Percentiles rank a stretch among this genome's conserved stretches.
Evolutionary conservation across 2,888 invertebrate genomes (phyloP).

Genomic region (Synanthedon tipuliformis): DNA sequence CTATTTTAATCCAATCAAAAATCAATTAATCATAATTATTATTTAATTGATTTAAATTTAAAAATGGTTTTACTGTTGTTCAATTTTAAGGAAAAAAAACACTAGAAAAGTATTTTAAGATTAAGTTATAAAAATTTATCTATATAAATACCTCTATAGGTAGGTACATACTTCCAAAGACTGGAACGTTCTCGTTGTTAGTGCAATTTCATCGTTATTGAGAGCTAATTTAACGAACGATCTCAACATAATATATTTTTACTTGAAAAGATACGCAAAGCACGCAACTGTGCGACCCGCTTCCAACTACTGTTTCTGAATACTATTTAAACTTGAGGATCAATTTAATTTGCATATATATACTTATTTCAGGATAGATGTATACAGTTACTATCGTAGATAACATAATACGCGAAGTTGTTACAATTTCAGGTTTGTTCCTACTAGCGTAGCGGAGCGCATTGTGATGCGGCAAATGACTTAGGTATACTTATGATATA

Average conservation of each 20-base stretch:
- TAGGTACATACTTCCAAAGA: conserved; percentile 43
- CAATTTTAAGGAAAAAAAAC: too few species aligned
- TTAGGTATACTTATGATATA: too few species aligned
- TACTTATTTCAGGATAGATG: background rate
- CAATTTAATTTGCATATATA: background rate
- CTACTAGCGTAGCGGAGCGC: too few species aligned
- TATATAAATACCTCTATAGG: too few species aligned
- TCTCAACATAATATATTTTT: conserved; percentile 50
- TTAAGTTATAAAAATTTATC: background rate
- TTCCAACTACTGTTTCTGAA: background rate
- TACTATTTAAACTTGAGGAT: background rate
- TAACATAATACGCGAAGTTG: too few species aligned
- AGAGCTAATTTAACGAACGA: conserved; percentile 57
- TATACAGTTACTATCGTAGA: background rate
- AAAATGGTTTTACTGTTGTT: too few species aligned
- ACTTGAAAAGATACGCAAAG: background rate
- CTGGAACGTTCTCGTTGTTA: conserved; percentile 41
- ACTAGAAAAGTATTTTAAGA: too few species aligned
- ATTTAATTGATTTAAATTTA: too few species aligned
- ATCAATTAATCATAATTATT: too few species aligned
- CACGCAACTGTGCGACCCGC: background rate
- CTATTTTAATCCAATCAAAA: too few species aligned
- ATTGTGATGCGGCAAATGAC: too few species aligned
- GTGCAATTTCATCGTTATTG: conserved; percentile 33
- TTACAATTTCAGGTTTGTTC: too few species aligned